Conservation (phyloP, 2,888 invertebrate genomes). For the Seira ritae region DNA sequence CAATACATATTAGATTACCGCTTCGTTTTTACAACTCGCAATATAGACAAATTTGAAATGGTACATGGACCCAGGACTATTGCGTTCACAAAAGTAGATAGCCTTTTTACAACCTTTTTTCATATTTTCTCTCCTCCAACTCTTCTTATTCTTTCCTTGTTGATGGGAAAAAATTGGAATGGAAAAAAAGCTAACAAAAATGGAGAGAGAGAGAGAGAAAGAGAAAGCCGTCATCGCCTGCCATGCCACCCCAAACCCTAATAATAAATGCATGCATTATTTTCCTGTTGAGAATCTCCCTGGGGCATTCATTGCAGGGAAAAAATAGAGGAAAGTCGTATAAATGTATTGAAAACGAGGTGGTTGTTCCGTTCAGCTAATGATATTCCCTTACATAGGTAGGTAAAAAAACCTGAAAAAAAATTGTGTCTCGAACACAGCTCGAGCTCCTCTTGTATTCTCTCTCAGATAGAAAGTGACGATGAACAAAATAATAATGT, state of each 20-base stretch:
- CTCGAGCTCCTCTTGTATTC: not conserved
- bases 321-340: conserved; percentile 9
- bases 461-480: not conserved
- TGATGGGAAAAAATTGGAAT: conserved; percentile 23
- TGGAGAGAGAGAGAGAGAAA: not conserved
- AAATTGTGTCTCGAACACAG: not conserved
- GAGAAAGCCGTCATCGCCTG: conserved; percentile 9
- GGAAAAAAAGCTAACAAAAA: conserved; percentile 2
- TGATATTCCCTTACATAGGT: conserved; percentile 14
- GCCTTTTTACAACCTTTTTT: conserved; percentile 33
- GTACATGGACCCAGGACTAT: conserved; percentile 5
- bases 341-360: conserved; percentile 9
- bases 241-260: not conserved
- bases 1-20: conserved; percentile 56
- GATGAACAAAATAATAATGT: conserved; percentile 20
- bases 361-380: conserved; percentile 10
- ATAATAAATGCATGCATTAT: conserved; percentile 58
- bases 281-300: conserved; percentile 54
- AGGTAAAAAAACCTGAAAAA: not conserved
- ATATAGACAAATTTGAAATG: conserved; percentile 18
- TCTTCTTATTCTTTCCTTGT: not conserved
- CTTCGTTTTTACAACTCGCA: not conserved
- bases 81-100: not conserved
- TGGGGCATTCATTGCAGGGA: conserved; percentile 47
- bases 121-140: not conserved